Evolutionary conservation across 2,797 vertebrate species (phyloP), one percentile per base, ranked within the genome.

Genomic region (Oreortyx pictus): DNA sequence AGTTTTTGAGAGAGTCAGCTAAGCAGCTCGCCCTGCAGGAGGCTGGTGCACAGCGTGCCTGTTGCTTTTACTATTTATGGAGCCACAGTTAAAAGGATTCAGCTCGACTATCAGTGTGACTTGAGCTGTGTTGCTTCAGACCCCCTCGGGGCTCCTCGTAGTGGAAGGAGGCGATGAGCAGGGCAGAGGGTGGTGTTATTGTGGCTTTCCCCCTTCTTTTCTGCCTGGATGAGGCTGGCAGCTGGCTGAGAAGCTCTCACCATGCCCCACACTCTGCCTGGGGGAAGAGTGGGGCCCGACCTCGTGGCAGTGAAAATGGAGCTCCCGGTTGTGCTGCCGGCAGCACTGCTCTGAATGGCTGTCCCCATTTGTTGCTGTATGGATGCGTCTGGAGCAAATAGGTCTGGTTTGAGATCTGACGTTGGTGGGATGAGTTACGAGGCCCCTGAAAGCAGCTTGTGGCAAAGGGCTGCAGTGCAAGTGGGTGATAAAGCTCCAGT

Each of bases 261-360:
- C 3, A 1, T 64, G 61, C 39, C 39, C 19, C 39, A 41, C 2
- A 14, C 39, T 7, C 11, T 62, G 61, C 61, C 27, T 39, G 23
- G 8, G 18, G 29, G 7, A 6, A 1, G 5, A 52, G 15, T 0
- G 1, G 18, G 16, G 6, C 39, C 0, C 0, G 0, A 5, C 27
- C 33, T 60, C 61, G 24, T 19, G 47, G 70, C 41, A 75, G 16
- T 4, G 8, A 80, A 59, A 20, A 7, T 4, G 14, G 72, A n/a
- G 50, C 61, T 64, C 39, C 61, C 23, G 20, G 10, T 46, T 79
- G 46, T 84, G 43, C 46, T 71, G 44, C 41, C 4, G 5, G 27
- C 50, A n/a, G 56, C 4, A 8, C 24, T 23, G 33, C 24, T 74
- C 66, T 9, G 33, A 50, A 54, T 83, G 39, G 44, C 37, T n/a